Base-by-base conservation (phyloP, 2,797 vertebrate genomes). In the Enteromius thamalakanensis region DNA sequence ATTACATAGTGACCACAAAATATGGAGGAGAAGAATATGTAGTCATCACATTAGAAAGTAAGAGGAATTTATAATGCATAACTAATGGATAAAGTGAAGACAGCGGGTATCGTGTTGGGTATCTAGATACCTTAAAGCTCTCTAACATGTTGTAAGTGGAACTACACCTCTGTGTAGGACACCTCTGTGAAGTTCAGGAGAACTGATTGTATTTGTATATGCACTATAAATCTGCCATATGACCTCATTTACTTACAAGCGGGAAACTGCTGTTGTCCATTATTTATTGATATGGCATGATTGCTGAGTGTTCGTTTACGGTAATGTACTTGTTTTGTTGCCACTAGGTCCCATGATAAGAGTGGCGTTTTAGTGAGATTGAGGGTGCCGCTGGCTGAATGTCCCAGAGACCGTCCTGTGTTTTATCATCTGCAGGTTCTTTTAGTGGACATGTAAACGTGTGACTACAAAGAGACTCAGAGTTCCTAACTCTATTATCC, bases 361-460 rank as follows among this genome's bases (percentile, higher is more conserved):
- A 55, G 83, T 85, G 81, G 82, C 76, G 42, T 81, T 62, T 80
- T 17, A 76, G 75, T 81, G 80, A 64, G 82, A 77, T 82, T 53
- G 53, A 79, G 65, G 60, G 64, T 53, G n/a, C 80, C 87, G 89
- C 70, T 91, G 91, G 55, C 40, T 64, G 55, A 68, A 84, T 86
- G 84, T 85, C 12, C 37, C 49, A 74, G 70, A 76, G 81, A 74
- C 72, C 64, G 74, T 90, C 82, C 79, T 83, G 82, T 86, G 76
- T 67, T 82, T 89, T 91, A 93, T 94, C 90, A 90, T 85, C 89
- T 89, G 91, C 51, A 92, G 85, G 90, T 93, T 92, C 89, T 86
- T 81, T 75, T 14, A 49, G 70, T 70, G 75, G 79, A 83, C 84
- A 74, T 19, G 29, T 72, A 85, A 64, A 76, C 74, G 78, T 84